Conservation (phyloP, 2,888 invertebrate genomes). For the Drosophila mimica region DNA sequence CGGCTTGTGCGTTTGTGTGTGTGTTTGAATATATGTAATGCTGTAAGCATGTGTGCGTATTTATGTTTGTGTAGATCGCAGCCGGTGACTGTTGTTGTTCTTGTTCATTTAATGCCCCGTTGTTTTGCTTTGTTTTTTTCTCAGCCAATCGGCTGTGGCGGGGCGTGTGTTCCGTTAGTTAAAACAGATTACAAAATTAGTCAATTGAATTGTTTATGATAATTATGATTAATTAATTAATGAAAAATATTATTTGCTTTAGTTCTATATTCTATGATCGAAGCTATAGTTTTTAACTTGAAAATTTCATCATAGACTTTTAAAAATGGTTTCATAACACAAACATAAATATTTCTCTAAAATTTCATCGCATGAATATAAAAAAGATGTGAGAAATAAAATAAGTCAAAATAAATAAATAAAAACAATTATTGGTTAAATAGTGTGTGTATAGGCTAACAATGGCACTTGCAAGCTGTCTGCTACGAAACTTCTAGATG, state of each 20-base stretch:
- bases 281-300: neutral
- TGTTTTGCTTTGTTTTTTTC: slow-evolving; percentile 43
- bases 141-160: slow-evolving; percentile 39
- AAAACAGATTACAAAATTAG: neutral
- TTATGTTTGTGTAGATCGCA: slow-evolving; percentile 44
- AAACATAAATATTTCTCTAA: neutral
- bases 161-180: slow-evolving; percentile 20
- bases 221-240: too few relatives aligned
- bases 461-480: neutral
- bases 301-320: neutral
- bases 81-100: slow-evolving; percentile 6
- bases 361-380: neutral
- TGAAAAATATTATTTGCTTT: neutral
- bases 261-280: neutral
- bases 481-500: neutral
- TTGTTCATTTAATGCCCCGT: slow-evolving; percentile 19
- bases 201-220: neutral
- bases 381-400: neutral
- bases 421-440: neutral
- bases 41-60: slow-evolving; percentile 9
- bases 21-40: slow-evolving; percentile 14
- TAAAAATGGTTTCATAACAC: neutral
- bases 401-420: neutral
- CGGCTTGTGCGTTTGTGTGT: slow-evolving; percentile 3
- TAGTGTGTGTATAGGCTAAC: slow-evolving; percentile 19